Evolutionary conservation across 2,797 vertebrate genomes (phyloP), one percentile per base, ranked within the genome.

Genomic region (Alfaro cultratus): DNA sequence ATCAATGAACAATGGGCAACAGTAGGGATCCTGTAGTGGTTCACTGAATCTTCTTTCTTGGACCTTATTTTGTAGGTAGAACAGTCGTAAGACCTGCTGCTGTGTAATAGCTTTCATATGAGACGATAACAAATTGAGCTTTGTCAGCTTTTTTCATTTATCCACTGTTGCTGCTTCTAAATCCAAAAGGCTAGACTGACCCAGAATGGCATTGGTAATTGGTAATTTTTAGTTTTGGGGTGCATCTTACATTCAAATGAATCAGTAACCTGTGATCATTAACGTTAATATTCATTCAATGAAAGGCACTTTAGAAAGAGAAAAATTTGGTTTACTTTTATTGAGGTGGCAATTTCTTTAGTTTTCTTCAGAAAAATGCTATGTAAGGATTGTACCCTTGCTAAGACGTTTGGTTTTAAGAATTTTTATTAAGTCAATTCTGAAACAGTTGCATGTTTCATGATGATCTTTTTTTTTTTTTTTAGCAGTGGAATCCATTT

Each of bases 1-100:
- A 79, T 76, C 43, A 64, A 36, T 76, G 75, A 62, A 76, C 74
- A n/a, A 46, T 76, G 45, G 57, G 43, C 43, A 64, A 31, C n/a
- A 45, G 18, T 2, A 60, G 45, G 57, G 41, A 76, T 46, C 43
- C 57, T 64, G 55, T 12, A 49, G 34, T 5, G 34, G 72, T 67
- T 79, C 55, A 64, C 77, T 39, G 53, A 39, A 53, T 72, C 21
- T 15, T 55, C 18, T 36, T 34, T 43, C 21, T 36, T 31, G 41
- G 49, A 71, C 49, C 11, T 71, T 15, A 45, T 78, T 55, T 71
- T n/a, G 31, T 10, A 47, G 21, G 23, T 36, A 41, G 47, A 73
- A 5, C 39, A 67, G 26, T 41, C 45, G 31, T 26, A 64, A 31
- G 45, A 60, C 41, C 51, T 34, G 51, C 68, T 78, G 68, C 57